Conservation (phyloP, 2,888 invertebrate genomes). For the Standfussiana lucernea region DNA sequence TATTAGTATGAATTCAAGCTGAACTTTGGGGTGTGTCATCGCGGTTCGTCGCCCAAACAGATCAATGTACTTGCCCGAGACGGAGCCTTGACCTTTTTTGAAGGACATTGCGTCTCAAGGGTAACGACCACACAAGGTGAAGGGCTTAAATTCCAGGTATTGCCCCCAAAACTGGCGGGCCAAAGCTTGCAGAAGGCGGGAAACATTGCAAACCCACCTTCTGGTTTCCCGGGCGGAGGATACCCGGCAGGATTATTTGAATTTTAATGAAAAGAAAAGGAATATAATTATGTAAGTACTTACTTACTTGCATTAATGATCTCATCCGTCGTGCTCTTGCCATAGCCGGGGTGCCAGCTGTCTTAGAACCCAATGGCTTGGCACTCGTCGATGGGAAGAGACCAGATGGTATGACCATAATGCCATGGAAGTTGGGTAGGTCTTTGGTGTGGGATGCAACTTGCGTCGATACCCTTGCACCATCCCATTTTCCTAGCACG, state of each 20-base stretch:
- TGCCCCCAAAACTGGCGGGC: not conserved
- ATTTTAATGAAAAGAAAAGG: not conserved
- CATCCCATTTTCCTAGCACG: too few relatives aligned
- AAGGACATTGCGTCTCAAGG: constrained; percentile 12
- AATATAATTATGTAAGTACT: too few relatives aligned
- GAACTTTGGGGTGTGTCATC: not conserved
- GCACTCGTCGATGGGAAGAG: too few relatives aligned
- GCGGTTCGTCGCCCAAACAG: not conserved
- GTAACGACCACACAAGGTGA: constrained; percentile 4
- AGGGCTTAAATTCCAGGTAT: constrained; percentile 1
- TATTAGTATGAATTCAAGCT: not conserved
- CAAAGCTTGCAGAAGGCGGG: not conserved
- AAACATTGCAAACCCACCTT: too few relatives aligned
- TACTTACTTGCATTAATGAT: too few relatives aligned
- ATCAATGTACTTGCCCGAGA: not conserved
- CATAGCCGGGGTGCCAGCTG: too few relatives aligned
- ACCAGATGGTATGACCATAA: too few relatives aligned
- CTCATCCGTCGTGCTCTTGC: too few relatives aligned
- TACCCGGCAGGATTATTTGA: not conserved
- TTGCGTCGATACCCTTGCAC: too few relatives aligned
- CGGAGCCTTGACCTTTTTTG: not conserved
- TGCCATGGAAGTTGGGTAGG: too few relatives aligned
- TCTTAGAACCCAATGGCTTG: too few relatives aligned
- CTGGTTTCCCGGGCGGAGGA: not conserved
- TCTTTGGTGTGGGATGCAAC: too few relatives aligned